Conservation (phyloP, 2,797 vertebrate species). For the Cercopithecus mitis region DNA sequence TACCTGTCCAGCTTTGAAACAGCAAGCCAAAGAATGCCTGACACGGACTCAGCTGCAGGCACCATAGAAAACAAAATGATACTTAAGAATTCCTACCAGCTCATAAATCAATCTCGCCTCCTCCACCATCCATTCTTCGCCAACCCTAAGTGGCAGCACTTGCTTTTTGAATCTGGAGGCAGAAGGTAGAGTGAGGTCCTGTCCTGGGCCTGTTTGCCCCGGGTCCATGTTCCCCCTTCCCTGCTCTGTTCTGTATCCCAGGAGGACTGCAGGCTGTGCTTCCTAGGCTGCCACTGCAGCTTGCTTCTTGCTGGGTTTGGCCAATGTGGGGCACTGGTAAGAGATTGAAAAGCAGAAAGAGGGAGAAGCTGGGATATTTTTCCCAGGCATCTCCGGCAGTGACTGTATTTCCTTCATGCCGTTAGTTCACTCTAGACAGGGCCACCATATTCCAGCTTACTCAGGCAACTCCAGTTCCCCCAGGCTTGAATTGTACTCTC, state of each 20-base stretch:
- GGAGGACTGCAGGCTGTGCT: neutral
- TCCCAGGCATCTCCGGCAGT: fast-evolving
- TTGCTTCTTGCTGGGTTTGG: neutral
- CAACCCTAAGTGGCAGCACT: neutral
- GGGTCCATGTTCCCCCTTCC: neutral
- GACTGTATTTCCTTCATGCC: neutral
- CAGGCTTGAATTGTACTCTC: neutral
- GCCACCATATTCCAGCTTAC: neutral
- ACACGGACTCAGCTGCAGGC: too few relatives aligned
- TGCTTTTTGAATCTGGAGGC: neutral
- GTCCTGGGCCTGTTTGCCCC: neutral
- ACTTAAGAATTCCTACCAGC: neutral
- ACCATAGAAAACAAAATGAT: neutral
- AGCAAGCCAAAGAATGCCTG: neutral
- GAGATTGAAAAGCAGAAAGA: neutral
- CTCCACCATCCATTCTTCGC: neutral
- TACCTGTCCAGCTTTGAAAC: neutral
- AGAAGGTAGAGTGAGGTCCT: neutral
- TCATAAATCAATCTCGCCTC: neutral
- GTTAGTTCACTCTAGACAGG: neutral
- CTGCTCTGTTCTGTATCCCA: neutral
- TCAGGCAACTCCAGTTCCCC: too few relatives aligned
- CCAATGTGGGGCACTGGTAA: neutral
- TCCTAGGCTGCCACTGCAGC: neutral
- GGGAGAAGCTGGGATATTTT: neutral